Base-by-base conservation (phyloP, 2,113 vertebrate species). In the Prionailurus viverrinus region DNA sequence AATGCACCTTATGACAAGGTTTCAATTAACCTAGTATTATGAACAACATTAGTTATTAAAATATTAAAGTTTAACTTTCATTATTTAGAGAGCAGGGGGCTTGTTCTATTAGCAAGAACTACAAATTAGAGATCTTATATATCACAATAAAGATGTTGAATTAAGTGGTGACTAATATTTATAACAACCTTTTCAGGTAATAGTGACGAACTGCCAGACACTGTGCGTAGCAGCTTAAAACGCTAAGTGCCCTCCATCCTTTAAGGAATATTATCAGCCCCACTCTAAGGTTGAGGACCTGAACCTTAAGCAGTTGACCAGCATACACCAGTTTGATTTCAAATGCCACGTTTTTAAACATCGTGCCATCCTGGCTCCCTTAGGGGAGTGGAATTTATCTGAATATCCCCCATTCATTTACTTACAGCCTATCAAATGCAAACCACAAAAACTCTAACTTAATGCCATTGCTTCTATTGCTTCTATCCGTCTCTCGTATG, bases 111-210 rank as follows among this genome's bases (percentile, higher is more conserved):
- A 82, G 63, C 66, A 89, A 74, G 53, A 82, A 78, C 79, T 71
- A 74, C 18, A 79, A 73, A 83, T 73, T 36, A 90, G 18, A 65
- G 89, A 94, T 27, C 12, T 48, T 58, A 65, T 92, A 29, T 86
- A 87, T 84, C 68, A 87, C 33, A 95, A 83, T 84, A 76, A 91
- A 33, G 27, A 78, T 53, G 19, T 93, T 88, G 91, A 39, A 39
- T 73, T 55, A 19, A 33, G 25, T 68, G 31, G 48, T 96, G 92
- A 97, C 69, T 95, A 84, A 97, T n/a, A 86, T 45, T 87, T 61
- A 83, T 36, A 93, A 65, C 31, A 76, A n/a, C 27, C 48, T 85
- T 88, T 58, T 61, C 4, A 71, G 71, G 89, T 27, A 76, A 88
- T n/a, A 73, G 1, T n/a, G 27, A 69, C 68, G 31, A 12, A 63